A percentile compares a stretch with the other conserved stretches of the same genome.
phyloP scores from a whole-genome alignment of 2,797 vertebrate species.

The Geotrypetes seraphini region DNA sequence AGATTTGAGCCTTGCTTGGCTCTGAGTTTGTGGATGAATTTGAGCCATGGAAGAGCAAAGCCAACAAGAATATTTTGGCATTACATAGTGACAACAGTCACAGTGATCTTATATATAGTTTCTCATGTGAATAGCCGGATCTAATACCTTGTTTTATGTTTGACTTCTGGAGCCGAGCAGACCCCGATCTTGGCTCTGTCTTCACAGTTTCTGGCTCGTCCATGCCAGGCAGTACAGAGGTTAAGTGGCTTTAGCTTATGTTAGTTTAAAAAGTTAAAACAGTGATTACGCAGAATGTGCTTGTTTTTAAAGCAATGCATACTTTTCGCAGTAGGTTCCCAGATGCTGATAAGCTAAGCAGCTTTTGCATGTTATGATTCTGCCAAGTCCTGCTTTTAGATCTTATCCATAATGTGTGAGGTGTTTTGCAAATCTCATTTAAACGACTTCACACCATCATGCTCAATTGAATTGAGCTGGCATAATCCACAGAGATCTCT shows the following conservation, averaged over 20 bases:
- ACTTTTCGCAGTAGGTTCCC: background rate
- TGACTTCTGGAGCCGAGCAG: constrained; percentile 17
- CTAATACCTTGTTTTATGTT: background rate
- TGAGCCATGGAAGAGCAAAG: constrained; percentile 28
- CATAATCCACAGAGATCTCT: accelerated
- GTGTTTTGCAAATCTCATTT: background rate
- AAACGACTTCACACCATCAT: background rate
- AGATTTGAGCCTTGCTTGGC: constrained; percentile 3
- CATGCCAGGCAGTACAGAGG: background rate
- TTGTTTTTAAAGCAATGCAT: constrained; percentile 18
- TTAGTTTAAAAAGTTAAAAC: background rate
- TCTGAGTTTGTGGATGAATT: constrained; percentile 5
- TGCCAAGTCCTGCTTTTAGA: constrained; percentile 1
- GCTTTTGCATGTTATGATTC: background rate
- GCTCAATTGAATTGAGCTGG: background rate
- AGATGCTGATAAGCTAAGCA: background rate
- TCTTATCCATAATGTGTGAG: background rate
- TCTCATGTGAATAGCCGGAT: constrained; percentile 31
- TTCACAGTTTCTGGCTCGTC: constrained; percentile 22
- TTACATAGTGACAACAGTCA: constrained; percentile 25
- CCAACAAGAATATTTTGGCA: constrained; percentile 37
- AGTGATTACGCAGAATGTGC: constrained; percentile 9
- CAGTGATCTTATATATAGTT: constrained; percentile 41
- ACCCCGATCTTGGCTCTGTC: constrained; percentile 21
- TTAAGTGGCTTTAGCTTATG: background rate